Evolutionary conservation across 1,140 invertebrate genomes (phyloP), one percentile per base, ranked within the genome.

Genomic region (Saxidomus purpurata): DNA sequence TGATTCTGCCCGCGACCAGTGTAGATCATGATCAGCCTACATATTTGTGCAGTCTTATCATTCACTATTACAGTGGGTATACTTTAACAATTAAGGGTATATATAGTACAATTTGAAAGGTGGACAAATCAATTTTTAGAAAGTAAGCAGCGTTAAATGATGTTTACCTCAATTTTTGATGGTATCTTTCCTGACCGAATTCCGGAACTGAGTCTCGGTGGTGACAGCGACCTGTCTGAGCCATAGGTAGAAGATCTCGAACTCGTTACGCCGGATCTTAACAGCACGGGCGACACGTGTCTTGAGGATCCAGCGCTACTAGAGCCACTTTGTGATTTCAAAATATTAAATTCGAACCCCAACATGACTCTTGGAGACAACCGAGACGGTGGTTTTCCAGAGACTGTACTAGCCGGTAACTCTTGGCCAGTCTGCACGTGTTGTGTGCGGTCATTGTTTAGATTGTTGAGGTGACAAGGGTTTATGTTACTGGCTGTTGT

Each of bases 351-450:
- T 28, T 88, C 86, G 55, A 88, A 74, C 13, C 86, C 86, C 17
- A 88, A 15, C 86, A 88, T 88, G 25, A 88, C 86, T 22, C 86
- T 38, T 49, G 86, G 86, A 3, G 86, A 88, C 22, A 88, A 77
- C 13, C 86, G 86, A 25, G 34, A 67, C 9, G 86, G 86, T 19
- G 86, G 61, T 36, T 71, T 84, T 11, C 55, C 43, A 36, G 38
- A 13, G 15, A 40, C 63, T 25, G 71, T 2, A 13, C 3, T 71
- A 28, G 38, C 52, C n/a, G 13, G 43, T 11, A 9, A 19, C 8
- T 25, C 40, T n/a, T 25, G n/a, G 31, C 11, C 28, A 15, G 43
- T 43, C 6, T 4, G 43, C 43, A 8, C 43, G 55, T 59, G 55
- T n/a, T 8, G 76, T 13, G 47, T 0, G 15, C 47, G 28, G 4